Conservation (phyloP, 2,888 invertebrate species). For the Chrysopilus asiliformis region DNA sequence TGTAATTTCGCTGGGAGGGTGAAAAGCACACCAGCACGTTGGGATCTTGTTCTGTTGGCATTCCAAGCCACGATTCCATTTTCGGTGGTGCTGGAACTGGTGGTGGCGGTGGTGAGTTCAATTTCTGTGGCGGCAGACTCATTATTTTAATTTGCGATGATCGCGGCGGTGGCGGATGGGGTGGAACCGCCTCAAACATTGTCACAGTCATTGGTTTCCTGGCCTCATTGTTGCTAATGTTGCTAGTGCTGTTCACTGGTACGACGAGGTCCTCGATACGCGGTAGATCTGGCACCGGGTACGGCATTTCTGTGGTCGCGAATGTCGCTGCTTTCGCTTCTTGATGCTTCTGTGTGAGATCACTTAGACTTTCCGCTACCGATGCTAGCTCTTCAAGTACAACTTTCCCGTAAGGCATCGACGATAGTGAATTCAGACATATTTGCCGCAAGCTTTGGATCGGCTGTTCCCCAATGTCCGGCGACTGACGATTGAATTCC, state of each 20-base stretch:
- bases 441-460: slow-evolving; percentile 47
- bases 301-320: slow-evolving; percentile 33
- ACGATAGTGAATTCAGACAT: slow-evolving; percentile 49
- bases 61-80: slow-evolving; percentile 42
- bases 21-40: slow-evolving; percentile 53
- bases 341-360: slow-evolving; percentile 12
- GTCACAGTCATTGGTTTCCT: too few species aligned
- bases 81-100: slow-evolving; percentile 34
- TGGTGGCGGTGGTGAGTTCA: slow-evolving; percentile 15
- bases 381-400: slow-evolving; percentile 54
- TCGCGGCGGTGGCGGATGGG: slow-evolving; percentile 11
- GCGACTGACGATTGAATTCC: slow-evolving; percentile 15
- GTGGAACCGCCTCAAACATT: slow-evolving; percentile 9
- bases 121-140: slow-evolving; percentile 13
- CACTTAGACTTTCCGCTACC: slow-evolving; percentile 40
- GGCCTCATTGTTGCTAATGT: too few species aligned
- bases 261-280: slow-evolving; percentile 36
- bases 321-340: slow-evolving; percentile 5
- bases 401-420: slow-evolving; percentile 54
- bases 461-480: slow-evolving; percentile 18
- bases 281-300: slow-evolving; percentile 38
- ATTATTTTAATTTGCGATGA: slow-evolving; percentile 12
- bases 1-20: slow-evolving; percentile 52
- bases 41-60: slow-evolving; percentile 47
- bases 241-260: too few species aligned